phyloP scores from a whole-genome alignment of 2,888 invertebrate genomes.

The Blera fallax region DNA sequence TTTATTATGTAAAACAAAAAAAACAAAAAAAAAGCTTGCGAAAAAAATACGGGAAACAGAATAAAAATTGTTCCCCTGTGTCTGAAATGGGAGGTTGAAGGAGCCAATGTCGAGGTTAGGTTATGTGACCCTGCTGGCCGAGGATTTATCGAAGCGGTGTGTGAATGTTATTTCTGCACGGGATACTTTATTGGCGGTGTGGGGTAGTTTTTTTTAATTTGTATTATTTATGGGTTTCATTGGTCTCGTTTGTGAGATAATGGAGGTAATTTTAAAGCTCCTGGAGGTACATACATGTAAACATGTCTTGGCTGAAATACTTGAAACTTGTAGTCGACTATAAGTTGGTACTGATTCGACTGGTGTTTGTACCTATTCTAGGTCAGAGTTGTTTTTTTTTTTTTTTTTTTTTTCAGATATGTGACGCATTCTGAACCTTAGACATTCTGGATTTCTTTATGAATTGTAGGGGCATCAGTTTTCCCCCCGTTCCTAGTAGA shows the following conservation, averaged over 20 bases:
- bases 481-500: too few relatives aligned
- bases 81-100: background rate
- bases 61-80: conserved; percentile 35
- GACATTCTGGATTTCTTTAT: too few relatives aligned
- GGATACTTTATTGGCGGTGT: conserved; percentile 39
- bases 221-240: conserved; percentile 41
- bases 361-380: too few relatives aligned
- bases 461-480: too few relatives aligned
- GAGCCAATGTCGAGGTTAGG: conserved; percentile 9
- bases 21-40: background rate
- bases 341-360: too few relatives aligned
- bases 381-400: too few relatives aligned
- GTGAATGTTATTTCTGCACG: conserved; percentile 36
- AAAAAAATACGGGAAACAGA: background rate
- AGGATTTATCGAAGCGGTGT: conserved; percentile 44
- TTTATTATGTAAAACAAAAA: conserved; percentile 34
- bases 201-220: conserved; percentile 27
- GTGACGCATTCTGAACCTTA: too few relatives aligned
- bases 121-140: conserved; percentile 1
- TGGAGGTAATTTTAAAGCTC: background rate
- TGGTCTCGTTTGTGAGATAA: conserved; percentile 10
- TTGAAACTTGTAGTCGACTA: too few relatives aligned
- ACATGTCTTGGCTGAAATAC: too few relatives aligned
- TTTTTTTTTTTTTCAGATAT: too few relatives aligned
- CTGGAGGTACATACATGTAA: too few relatives aligned